Percentiles rank a stretch among this genome's conserved stretches.
Evolutionary conservation across 2,797 vertebrate species (phyloP).

Genomic region (Tokudaia tokunoshimensis): DNA sequence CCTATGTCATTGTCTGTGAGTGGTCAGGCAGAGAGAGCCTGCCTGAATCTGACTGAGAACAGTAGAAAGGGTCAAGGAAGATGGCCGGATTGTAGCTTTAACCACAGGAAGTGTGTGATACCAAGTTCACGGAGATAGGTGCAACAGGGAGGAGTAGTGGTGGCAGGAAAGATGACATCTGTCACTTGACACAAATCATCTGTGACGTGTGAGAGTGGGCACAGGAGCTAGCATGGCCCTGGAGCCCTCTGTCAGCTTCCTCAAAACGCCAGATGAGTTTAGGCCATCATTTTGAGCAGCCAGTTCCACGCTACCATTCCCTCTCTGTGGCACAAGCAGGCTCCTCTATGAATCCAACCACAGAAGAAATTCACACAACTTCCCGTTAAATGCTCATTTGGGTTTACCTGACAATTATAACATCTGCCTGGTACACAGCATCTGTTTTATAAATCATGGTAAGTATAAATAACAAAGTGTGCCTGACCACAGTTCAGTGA

Average conservation of each 20-base stretch:
- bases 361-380: slow-evolving; percentile 2
- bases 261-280: neutral
- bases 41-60: neutral
- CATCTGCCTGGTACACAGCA: neutral
- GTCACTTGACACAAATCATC: neutral
- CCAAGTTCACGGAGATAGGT: neutral
- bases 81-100: neutral
- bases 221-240: neutral
- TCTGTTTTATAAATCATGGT: neutral
- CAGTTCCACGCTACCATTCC: neutral
- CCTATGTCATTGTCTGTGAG: neutral
- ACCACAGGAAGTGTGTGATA: neutral
- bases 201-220: neutral
- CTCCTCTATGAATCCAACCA: neutral
- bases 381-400: neutral
- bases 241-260: neutral
- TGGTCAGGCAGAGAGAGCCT: neutral
- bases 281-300: neutral
- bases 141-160: neutral
- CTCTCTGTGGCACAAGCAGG: neutral
- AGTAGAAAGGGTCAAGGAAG: neutral
- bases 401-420: slow-evolving; percentile 9
- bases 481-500: neutral
- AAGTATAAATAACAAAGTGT: neutral
- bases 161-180: neutral